Evolutionary conservation across 2,797 vertebrate genomes (phyloP).

Genomic region (Spondyliosoma cantharus): DNA sequence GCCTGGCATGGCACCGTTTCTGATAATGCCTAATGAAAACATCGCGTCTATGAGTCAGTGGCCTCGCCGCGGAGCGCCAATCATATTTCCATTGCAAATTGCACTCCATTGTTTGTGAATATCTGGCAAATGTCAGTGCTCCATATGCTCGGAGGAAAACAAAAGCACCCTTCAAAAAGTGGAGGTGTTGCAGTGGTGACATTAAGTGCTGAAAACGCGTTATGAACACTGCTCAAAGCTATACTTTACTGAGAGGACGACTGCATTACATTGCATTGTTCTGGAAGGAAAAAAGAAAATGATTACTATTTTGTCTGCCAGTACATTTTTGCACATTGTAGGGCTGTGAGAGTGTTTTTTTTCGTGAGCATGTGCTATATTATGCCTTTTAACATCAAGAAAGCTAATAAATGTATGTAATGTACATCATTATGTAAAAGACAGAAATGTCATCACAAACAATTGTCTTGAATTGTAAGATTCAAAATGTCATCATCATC

Average conservation of each 20-base stretch:
- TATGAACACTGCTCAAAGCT: neutral
- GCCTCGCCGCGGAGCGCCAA: slow-evolving; percentile 37
- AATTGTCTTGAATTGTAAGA: no score
- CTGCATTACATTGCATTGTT: neutral
- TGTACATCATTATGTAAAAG: neutral
- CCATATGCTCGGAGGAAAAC: slow-evolving; percentile 24
- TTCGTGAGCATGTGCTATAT: neutral
- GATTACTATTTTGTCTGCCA: neutral
- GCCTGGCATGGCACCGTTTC: slow-evolving; percentile 24
- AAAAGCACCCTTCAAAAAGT: slow-evolving; percentile 42
- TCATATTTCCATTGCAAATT: slow-evolving; percentile 71
- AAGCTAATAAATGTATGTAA: neutral
- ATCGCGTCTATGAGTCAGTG: slow-evolving; percentile 38
- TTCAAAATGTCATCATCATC: neutral
- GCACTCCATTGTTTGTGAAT: slow-evolving; percentile 37
- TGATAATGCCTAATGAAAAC: slow-evolving; percentile 36
- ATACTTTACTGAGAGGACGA: neutral
- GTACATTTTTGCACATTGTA: neutral
- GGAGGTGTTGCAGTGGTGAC: slow-evolving; percentile 21
- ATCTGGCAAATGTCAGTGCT: slow-evolving; percentile 59
- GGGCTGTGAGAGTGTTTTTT: neutral
- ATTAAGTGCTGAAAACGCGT: neutral
- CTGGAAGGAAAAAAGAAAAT: neutral
- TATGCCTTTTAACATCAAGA: neutral
- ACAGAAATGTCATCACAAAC: neutral